A percentile compares a stretch with the other conserved stretches of the same genome.
These are phyloP conservation scores for Oophaga sylvatica DNA, from an alignment of 2,797 vertebrate species.

Conservation along the genomic window DNA sequence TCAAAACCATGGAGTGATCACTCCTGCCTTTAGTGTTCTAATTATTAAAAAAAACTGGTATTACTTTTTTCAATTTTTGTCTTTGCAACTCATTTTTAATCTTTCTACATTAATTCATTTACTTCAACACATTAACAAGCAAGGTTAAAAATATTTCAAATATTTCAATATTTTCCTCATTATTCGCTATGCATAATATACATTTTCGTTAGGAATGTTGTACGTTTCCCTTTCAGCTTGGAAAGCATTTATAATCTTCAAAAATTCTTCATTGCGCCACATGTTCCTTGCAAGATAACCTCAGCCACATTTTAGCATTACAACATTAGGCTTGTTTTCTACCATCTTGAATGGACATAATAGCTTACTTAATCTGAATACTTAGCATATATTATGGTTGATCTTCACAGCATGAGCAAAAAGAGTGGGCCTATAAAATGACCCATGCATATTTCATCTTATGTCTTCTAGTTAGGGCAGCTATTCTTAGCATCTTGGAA, in stretches of 20 bases:
- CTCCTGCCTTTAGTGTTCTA: background rate
- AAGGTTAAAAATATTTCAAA: background rate
- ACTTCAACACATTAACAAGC: background rate
- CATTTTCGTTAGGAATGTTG: background rate
- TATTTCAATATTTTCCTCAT: background rate
- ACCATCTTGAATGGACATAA: slow-evolving; percentile 56
- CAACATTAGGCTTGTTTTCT: slow-evolving; percentile 50
- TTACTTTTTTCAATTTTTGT: background rate
- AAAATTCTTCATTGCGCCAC: slow-evolving; percentile 34
- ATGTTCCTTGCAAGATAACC: slow-evolving; percentile 50
- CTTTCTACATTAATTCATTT: background rate
- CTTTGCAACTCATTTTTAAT: background rate
- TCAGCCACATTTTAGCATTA: slow-evolving; percentile 29
- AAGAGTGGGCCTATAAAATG: slow-evolving; percentile 41
- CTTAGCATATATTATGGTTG: slow-evolving; percentile 55
- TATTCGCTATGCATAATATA: background rate
- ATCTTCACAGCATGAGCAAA: slow-evolving; percentile 47
- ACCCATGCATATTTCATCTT: slow-evolving; percentile 46
- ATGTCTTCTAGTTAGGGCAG: slow-evolving; percentile 48
- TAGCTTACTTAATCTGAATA: slow-evolving; percentile 48
- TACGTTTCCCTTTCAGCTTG: slow-evolving; percentile 12
- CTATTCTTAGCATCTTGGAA: slow-evolving; percentile 42
- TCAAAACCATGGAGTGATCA: too few relatives aligned
- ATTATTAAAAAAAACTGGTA: background rate
- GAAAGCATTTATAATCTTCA: slow-evolving; percentile 31